phyloP scores from a whole-genome alignment of 2,888 invertebrate genomes.

The Coelinius sp. region DNA sequence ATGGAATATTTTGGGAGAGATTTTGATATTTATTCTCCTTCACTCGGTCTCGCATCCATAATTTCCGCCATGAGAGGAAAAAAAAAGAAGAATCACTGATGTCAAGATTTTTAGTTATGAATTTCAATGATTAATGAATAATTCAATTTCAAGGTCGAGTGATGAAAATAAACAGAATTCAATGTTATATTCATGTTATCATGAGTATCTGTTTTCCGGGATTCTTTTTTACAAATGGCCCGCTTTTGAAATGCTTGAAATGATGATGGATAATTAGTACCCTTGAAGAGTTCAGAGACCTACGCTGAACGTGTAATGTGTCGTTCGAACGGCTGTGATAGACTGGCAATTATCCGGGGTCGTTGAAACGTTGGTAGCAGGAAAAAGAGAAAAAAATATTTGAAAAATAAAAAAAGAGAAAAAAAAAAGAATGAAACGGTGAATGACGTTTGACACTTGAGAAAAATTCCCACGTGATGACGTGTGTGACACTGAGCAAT shows the following conservation, averaged over 20 bases:
- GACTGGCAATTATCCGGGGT: constrained; percentile 33
- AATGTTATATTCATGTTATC: constrained; percentile 2
- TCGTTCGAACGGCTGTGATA: constrained; percentile 33
- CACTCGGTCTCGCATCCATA: background rate
- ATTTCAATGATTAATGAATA: constrained; percentile 20
- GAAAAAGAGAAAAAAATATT: constrained; percentile 28
- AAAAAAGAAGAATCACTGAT: background rate
- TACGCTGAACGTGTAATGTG: constrained; percentile 34
- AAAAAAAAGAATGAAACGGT: constrained; percentile 10
- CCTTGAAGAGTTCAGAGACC: constrained; percentile 50
- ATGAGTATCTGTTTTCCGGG: background rate
- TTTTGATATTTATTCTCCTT: background rate
- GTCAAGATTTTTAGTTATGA: background rate
- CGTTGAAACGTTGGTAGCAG: constrained; percentile 25
- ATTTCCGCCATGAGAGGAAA: background rate
- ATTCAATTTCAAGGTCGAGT: constrained; percentile 23
- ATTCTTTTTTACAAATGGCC: constrained; percentile 15
- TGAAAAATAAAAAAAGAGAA: constrained; percentile 22
- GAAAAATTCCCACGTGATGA: constrained; percentile 17
- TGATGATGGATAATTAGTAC: constrained; percentile 44
- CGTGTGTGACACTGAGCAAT: constrained; percentile 13
- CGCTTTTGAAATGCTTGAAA: constrained; percentile 21
- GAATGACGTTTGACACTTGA: constrained; percentile 15
- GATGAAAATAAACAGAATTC: background rate
- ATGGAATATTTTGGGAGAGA: background rate